Evolutionary conservation across 2,888 invertebrate species (phyloP), one percentile per base, ranked within the genome.

Genomic region (Lasius fuliginosus): DNA sequence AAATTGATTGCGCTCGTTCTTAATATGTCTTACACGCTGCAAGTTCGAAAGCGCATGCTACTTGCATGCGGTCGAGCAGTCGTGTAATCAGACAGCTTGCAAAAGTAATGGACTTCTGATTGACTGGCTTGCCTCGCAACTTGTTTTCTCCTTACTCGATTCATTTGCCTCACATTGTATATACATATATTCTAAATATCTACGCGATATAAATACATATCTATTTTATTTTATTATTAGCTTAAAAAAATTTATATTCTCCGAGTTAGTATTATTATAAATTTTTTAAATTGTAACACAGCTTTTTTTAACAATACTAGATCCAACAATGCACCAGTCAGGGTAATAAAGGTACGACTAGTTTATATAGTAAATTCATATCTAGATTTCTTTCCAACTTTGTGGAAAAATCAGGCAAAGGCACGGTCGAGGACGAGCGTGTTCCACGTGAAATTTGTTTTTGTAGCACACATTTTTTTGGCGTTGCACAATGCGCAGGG

Each of bases 1-100:
- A 56, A 77, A 77, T 77, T 56, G 27, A 68, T 68, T 53, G 53
- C 40, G 9, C 53, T 4, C 30, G 62, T 62, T 9, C n/a, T 69
- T 68, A 68, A 77, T 77, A 77, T 40, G 40, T 40, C 40, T 68
- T 68, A 77, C 53, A 68, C 49, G 68, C 30, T 18, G 30, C 36
- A 30, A 77, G 40, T 40, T 27, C 23, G 77, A 79, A 60, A 71
- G 42, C 40, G 18, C 42, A 64, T 11, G 49, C 56, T 27, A 64
- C 46, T 33, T 15, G 33, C 36, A 27, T 9, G 30, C 60, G 9
- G 11, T 75, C 64, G 36, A 5, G 1, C 36, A 33, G 30, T 60
- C n/a, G 36, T 23, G 23, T 30, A 56, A 12, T n/a, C 12, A 67
- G 56, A 27, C 8, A 30, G 42, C 15, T 56, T 56, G 46, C 40